Conservation (phyloP, 2,888 invertebrate genomes). For the Taenaris catops region DNA sequence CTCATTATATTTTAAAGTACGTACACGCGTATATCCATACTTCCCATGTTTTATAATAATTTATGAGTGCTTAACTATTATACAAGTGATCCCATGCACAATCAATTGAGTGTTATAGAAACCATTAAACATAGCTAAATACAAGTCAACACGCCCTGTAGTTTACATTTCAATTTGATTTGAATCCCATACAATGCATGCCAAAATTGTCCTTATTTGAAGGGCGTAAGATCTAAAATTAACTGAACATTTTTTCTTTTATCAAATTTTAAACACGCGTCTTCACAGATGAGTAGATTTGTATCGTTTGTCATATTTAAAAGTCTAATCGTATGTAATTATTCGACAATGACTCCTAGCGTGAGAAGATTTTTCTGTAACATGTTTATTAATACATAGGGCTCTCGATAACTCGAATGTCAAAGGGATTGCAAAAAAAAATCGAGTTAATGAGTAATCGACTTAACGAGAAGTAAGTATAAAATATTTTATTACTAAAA, state of each 20-base stretch:
- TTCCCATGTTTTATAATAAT: constrained; percentile 50
- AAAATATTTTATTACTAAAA: no score
- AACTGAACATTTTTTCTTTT: constrained; percentile 26
- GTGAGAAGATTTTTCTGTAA: constrained; percentile 19
- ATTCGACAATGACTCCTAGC: constrained; percentile 10
- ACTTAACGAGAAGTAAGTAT: no score
- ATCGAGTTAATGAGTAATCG: no score
- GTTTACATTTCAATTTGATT: constrained; percentile 62
- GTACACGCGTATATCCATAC: constrained; percentile 39
- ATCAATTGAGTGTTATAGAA: constrained; percentile 73
- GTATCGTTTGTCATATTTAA: constrained; percentile 68
- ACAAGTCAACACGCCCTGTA: constrained; percentile 57
- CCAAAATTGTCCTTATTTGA: constrained; percentile 25
- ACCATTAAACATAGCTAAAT: constrained; percentile 67
- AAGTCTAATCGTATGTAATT: constrained; percentile 43
- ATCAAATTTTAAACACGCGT: constrained; percentile 43
- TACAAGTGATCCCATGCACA: constrained; percentile 53
- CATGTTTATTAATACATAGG: no score
- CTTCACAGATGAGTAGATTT: constrained; percentile 68
- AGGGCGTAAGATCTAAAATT: not conserved
- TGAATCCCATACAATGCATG: constrained; percentile 24
- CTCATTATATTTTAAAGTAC: constrained; percentile 40
- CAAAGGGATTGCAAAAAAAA: no score
- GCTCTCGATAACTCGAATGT: no score
- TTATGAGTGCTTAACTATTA: constrained; percentile 41